Evolutionary conservation across 2,888 invertebrate species (phyloP), one percentile per base, ranked within the genome.

Genomic region (Zygogramma bicolorata): DNA sequence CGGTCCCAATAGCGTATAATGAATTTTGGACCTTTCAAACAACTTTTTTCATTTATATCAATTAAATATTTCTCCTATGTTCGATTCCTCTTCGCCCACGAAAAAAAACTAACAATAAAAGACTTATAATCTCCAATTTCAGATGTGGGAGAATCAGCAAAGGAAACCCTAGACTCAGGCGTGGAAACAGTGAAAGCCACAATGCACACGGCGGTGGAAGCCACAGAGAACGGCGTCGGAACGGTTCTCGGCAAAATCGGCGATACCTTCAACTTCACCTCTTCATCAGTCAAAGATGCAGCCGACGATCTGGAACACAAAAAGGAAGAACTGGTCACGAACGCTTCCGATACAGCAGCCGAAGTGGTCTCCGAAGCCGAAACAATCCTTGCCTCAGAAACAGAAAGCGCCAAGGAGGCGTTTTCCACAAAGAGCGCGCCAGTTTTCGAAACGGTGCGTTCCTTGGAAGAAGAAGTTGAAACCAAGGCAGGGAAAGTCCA

Each of bases 331-430:
- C 74, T 80, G 3, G 20, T 79, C 0, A 77, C 80, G 29, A 82
- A 80, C 68, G 77, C 77, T 4, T 72, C 81, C 18, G 85, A 85
- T 60, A 74, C 75, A 6, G 76, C 81, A 3, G 78, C 79, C 10
- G 86, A 86, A 75, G 85, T 82, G 13, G 82, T 85, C 10, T 86
- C 86, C 2, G 84, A 86, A 75, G 84, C 86, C 13, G 86, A 86
- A 76, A 86, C 85, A 1, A 83, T 85, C 1, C 60, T 85, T 53
- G 81, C 81, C 6, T 84, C 85, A 1, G 85, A 86, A 81, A 79
- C 80, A 1, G 85, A 83, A 57, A 78, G 79, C 61, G 77, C 78
- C 7, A 80, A 80, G 69, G 79, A 81, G 27, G 75, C 70, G 8
- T 73, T 75, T 29, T 46, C 68, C 18, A 58, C 71, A 22, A 70